A percentile compares a stretch with the other conserved stretches of the same genome.
Evolutionary conservation across 2,888 invertebrate species (phyloP).

Genomic region (Pilophorus perplexus): DNA sequence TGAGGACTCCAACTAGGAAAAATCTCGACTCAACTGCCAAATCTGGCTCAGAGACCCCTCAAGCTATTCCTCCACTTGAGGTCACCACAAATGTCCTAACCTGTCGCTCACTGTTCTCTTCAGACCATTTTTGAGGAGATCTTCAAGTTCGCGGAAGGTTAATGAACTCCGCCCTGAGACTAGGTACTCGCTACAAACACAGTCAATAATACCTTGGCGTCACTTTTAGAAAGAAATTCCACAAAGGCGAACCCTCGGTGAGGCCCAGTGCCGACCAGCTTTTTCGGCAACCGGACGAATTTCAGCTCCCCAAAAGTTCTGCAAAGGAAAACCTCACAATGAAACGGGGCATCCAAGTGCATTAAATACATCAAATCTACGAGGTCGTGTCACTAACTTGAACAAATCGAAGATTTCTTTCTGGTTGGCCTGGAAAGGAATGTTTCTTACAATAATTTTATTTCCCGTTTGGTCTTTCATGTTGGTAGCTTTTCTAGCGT

Average conservation of each 20-base stretch:
- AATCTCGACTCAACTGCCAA: too few species aligned
- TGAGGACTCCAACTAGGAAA: too few species aligned
- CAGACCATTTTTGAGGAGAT: too few species aligned
- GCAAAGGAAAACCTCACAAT: constrained; percentile 51
- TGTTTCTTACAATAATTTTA: constrained; percentile 89
- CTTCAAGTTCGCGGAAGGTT: too few species aligned
- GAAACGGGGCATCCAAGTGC: not conserved
- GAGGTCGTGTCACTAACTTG: constrained; percentile 67
- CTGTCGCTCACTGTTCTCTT: too few species aligned
- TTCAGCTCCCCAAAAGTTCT: constrained; percentile 92
- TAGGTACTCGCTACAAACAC: too few species aligned
- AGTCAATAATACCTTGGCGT: constrained; percentile 95
- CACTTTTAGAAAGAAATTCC: constrained; percentile 81
- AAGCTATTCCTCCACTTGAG: too few species aligned
- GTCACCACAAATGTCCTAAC: too few species aligned
- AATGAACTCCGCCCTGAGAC: too few species aligned
- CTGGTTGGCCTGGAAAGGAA: constrained; percentile 91
- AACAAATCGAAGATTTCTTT: constrained; percentile 83
- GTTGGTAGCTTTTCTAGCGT: constrained; percentile 60
- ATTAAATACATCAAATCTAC: not conserved
- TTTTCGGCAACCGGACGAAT: constrained; percentile 84
- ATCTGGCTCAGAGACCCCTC: too few species aligned
- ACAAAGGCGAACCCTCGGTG: constrained; percentile 97
- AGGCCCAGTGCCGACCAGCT: constrained; percentile 72
- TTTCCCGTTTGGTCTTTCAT: constrained; percentile 56